Conservation (phyloP, 2,888 invertebrate species). For the Selenia dentaria region DNA sequence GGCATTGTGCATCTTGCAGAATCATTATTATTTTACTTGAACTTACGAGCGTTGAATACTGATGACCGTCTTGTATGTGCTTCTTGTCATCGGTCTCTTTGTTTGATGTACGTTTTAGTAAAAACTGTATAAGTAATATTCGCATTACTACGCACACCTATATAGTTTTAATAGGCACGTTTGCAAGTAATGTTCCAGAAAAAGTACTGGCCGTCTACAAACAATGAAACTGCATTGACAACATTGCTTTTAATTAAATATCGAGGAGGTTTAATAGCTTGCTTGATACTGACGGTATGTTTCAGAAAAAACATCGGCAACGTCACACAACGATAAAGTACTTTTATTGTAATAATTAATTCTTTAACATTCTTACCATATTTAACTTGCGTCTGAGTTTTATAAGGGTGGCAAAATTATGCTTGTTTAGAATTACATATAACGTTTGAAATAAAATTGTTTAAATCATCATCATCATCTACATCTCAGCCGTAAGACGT, state of each 20-base stretch:
- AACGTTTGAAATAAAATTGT: no score
- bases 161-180: slow-evolving; percentile 6
- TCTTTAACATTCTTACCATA: no score
- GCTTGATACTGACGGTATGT: not conserved
- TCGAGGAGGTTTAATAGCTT: not conserved
- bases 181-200: not conserved
- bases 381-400: no score
- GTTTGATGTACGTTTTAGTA: slow-evolving; percentile 13
- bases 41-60: slow-evolving; percentile 40
- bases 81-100: slow-evolving; percentile 29
- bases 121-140: slow-evolving; percentile 16
- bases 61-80: no score
- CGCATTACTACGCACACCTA: no score
- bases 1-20: slow-evolving; percentile 34
- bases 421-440: no score
- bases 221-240: not conserved
- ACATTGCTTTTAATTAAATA: not conserved
- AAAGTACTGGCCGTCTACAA: not conserved
- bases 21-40: slow-evolving; percentile 43
- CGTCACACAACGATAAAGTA: no score
- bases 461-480: no score
- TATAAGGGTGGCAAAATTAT: no score
- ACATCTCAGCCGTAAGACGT: no score
- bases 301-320: no score
- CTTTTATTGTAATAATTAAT: no score